Percentiles rank a stretch among this genome's conserved stretches.
Conservation (phyloP, 1,140 invertebrate genomes). For the Hylaeus anthracinus region DNA sequence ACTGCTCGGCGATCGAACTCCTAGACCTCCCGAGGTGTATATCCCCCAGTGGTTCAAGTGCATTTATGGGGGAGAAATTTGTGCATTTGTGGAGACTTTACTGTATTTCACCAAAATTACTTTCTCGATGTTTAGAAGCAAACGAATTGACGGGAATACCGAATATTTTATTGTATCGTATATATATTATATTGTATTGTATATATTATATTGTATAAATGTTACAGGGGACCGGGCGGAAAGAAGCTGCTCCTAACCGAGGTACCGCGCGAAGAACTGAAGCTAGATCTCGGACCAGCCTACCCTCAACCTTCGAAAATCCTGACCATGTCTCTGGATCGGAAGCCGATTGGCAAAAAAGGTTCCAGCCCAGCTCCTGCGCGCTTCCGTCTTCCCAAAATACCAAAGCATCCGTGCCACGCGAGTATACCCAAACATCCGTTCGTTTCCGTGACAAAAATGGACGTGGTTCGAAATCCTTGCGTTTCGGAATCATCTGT, state of each 20-base stretch:
- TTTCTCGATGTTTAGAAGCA: too few species aligned
- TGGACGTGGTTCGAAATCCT: background rate
- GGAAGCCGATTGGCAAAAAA: background rate
- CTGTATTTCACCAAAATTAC: too few species aligned
- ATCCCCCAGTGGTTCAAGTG: too few species aligned
- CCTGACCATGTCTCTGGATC: conserved; percentile 10
- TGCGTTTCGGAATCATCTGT: background rate
- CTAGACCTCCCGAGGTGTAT: too few species aligned
- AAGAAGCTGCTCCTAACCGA: conserved; percentile 58
- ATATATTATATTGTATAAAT: too few species aligned
- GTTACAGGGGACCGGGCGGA: background rate
- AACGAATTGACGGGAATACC: too few species aligned
- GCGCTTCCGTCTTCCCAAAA: accelerated
- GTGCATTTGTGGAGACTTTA: too few species aligned
- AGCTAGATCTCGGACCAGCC: conserved; percentile 43
- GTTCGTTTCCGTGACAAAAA: conserved; percentile 35
- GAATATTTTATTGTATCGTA: too few species aligned
- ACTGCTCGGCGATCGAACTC: too few species aligned
- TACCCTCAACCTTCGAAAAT: background rate
- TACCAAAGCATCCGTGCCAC: conserved; percentile 17
- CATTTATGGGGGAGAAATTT: too few species aligned
- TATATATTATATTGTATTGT: too few species aligned
- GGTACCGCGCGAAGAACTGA: conserved; percentile 52
- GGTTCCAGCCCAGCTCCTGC: background rate
- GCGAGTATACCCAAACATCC: conserved; percentile 54